Evolutionary conservation across 2,113 vertebrate species (phyloP), one percentile per base, ranked within the genome.

Genomic region (Pithys albifrons): DNA sequence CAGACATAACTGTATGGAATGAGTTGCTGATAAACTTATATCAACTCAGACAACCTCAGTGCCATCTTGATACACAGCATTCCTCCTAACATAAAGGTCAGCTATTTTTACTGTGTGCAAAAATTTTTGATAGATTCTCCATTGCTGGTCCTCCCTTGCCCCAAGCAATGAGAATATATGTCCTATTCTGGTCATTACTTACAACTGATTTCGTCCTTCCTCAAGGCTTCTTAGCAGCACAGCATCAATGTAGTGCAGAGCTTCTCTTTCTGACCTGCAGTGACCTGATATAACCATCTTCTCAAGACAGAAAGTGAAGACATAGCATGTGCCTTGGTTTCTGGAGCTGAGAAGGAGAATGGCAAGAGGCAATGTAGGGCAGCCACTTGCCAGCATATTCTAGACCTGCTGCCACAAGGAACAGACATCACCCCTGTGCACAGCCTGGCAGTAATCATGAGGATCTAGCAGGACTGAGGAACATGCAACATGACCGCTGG

Each of bases 401-500:
- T 62, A 45, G 4, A 10, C 39, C 7, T 39, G 23, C 35, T 78
- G 45, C 29, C 37, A 11, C 1, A 4, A 69, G 28, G 18, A 87
- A 10, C 43, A 88, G 39, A 23, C 51, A n/a, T 27, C 49, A 46
- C 5, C 2, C 8, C 14, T 2, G 2, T 18, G 17, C 27, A 8
- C 39, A 85, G 23, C 39, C 66, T 54, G 28, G 39, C 28, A 81
- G 57, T 16, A 37, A 9, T 1, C 7, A 10, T 0, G 0, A 43
- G 43, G 8, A 54, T 16, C n/a, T 25, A 35, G 12, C 31, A 58
- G 46, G 24, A 8, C 33, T 82, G 23, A 10, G 45, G 6, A 76
- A 69, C 8, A 13, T 15, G 28, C 7, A 8, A 24, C n/a, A 9
- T 18, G 20, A 46, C 13, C 0, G 0, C 27, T 58, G 62, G 11